Evolutionary conservation across 2,888 invertebrate species (phyloP).

Genomic region (Uropetala carovei): DNA sequence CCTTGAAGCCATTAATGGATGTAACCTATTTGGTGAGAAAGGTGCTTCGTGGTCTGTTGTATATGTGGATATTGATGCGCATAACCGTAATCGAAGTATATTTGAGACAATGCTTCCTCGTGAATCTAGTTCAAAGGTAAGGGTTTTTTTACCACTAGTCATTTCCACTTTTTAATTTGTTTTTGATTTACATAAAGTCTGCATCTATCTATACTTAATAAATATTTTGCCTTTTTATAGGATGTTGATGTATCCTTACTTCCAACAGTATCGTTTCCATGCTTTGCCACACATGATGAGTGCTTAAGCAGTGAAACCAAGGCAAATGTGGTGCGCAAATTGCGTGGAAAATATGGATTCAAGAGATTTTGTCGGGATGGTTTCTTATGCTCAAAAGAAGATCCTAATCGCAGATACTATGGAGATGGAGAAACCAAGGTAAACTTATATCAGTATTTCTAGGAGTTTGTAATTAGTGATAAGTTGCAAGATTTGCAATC

Average conservation of each 20-base stretch:
- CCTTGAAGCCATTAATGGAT: slow-evolving; percentile 98
- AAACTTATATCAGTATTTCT: slow-evolving; percentile 55
- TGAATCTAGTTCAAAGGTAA: slow-evolving; percentile 98
- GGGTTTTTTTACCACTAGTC: slow-evolving; percentile 31
- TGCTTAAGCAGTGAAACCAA: slow-evolving; percentile 91
- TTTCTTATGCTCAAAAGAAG: slow-evolving; percentile 92
- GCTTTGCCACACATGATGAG: slow-evolving; percentile 98
- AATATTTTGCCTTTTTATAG: slow-evolving; percentile 75
- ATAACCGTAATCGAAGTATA: slow-evolving; percentile 98
- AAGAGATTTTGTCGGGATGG: slow-evolving; percentile 97
- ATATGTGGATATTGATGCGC: slow-evolving; percentile 99
- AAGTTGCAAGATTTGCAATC: slow-evolving; percentile 41
- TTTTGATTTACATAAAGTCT: background rate
- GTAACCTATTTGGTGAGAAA: slow-evolving; percentile 97
- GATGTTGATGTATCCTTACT: slow-evolving; percentile 95
- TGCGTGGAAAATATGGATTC: slow-evolving; percentile 94
- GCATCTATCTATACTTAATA: background rate
- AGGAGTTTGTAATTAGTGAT: background rate
- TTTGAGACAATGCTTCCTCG: slow-evolving; percentile 98
- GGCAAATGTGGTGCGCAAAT: slow-evolving; percentile 86
- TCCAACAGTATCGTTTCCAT: slow-evolving; percentile 97
- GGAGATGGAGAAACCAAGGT: slow-evolving; percentile 92
- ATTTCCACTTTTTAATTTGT: background rate
- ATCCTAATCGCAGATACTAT: slow-evolving; percentile 87
- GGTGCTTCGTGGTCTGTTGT: slow-evolving; percentile 99